These are phyloP conservation scores for Aegotheles bennettii DNA, from an alignment of 2,113 vertebrate genomes.

Conservation along the genomic window DNA sequence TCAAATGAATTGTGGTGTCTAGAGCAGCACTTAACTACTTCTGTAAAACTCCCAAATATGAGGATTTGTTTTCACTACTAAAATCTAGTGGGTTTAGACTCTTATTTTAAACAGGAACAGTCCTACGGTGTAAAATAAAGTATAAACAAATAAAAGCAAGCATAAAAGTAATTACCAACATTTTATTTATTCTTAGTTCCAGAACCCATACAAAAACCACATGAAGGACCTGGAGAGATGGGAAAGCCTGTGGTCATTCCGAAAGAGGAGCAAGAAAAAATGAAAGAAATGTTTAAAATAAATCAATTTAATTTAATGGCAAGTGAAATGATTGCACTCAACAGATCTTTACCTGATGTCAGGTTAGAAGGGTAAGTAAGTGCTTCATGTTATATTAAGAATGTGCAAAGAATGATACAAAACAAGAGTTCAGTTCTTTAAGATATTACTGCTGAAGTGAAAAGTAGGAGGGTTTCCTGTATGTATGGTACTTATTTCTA, in stretches of 20 bases:
- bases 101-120: background rate
- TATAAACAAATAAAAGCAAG: background rate
- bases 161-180: background rate
- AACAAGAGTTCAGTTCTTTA: background rate
- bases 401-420: background rate
- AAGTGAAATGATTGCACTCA: conserved; percentile 97
- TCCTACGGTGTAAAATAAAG: background rate
- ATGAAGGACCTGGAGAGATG: conserved; percentile 97
- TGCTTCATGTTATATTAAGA: background rate
- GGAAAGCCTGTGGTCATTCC: conserved; percentile 96
- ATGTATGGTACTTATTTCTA: background rate
- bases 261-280: conserved; percentile 97
- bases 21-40: background rate
- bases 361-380: conserved; percentile 98
- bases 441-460: background rate
- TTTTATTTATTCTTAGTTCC: conserved; percentile 66
- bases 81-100: background rate
- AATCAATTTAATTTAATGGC: conserved; percentile 99
- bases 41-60: background rate
- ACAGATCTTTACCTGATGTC: conserved; percentile 94
- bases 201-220: conserved; percentile 85
- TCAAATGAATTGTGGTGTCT: background rate
- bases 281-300: conserved; percentile 99
- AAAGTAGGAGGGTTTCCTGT: background rate
- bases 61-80: background rate